Percentiles rank a stretch among this genome's conserved stretches.
Conservation (phyloP, 1,140 invertebrate genomes). For the Hylaeus anthracinus region DNA sequence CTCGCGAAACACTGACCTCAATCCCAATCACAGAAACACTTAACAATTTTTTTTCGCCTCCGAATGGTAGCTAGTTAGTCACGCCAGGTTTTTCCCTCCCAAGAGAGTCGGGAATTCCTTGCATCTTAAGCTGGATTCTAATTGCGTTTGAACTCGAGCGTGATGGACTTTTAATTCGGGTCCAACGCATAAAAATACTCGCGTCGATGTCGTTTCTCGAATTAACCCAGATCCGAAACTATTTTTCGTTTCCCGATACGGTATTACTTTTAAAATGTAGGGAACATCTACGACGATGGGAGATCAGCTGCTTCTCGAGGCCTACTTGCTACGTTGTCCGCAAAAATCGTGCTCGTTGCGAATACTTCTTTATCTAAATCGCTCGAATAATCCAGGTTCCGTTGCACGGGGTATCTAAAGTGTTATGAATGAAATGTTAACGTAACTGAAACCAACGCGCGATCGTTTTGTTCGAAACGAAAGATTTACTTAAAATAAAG, state of each 20-base stretch:
- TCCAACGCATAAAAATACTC: neutral
- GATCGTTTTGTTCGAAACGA: neutral
- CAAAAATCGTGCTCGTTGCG: neutral
- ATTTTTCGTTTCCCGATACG: too few species aligned
- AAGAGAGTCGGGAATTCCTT: neutral
- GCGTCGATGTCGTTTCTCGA: neutral
- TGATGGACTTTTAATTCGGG: neutral
- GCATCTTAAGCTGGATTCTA: neutral
- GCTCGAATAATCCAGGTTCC: conserved; percentile 25
- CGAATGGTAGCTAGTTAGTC: conserved; percentile 12
- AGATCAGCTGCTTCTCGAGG: neutral
- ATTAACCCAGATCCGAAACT: too few species aligned
- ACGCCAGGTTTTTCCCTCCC: neutral
- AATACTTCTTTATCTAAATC: neutral
- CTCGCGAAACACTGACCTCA: neutral
- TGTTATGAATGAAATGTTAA: neutral
- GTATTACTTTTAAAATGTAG: too few species aligned
- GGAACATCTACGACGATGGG: too few species aligned
- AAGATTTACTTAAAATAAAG: neutral
- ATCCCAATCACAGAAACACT: neutral
- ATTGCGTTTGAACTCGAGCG: neutral
- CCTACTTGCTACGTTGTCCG: neutral
- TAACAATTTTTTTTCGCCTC: neutral
- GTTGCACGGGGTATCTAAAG: neutral
- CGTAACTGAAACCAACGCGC: neutral